These are phyloP conservation scores for Tanaodytes sp. DNA, from an alignment of 2,888 invertebrate genomes.

Conservation along the genomic window DNA sequence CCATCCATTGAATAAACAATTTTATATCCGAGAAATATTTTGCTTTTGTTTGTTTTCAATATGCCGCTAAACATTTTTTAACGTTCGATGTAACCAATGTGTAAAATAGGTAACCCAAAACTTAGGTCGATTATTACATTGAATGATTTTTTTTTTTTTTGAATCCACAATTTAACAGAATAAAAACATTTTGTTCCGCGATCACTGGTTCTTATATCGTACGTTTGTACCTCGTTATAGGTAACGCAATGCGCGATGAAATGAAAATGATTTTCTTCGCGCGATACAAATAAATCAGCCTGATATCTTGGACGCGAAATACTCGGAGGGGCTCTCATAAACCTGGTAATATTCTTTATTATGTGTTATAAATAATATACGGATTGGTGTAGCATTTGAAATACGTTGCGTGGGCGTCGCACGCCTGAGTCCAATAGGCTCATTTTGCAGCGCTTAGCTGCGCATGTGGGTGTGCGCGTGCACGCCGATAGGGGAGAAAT, in stretches of 20 bases:
- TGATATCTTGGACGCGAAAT: constrained; percentile 37
- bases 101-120: no score
- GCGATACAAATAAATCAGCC: constrained; percentile 43
- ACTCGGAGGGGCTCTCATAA: constrained; percentile 42
- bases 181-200: no score
- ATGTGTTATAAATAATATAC: constrained; percentile 54
- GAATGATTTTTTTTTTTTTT: no score
- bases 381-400: constrained; percentile 43
- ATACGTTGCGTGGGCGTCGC: constrained; percentile 52
- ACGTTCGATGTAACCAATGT: constrained; percentile 4
- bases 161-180: no score
- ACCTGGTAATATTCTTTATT: constrained; percentile 51
- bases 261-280: constrained; percentile 36
- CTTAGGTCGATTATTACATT: no score
- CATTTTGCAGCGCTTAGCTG: constrained; percentile 48
- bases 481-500: constrained; percentile 36
- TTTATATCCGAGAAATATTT: no score
- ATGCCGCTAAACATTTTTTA: constrained; percentile 15
- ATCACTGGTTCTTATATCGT: no score
- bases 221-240: no score
- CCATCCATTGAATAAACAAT: no score
- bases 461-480: constrained; percentile 46
- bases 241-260: no score
- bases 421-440: constrained; percentile 54
- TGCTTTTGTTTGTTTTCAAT: no score